Conservation (phyloP, 1,140 invertebrate species). For the Cephus cinctus region DNA sequence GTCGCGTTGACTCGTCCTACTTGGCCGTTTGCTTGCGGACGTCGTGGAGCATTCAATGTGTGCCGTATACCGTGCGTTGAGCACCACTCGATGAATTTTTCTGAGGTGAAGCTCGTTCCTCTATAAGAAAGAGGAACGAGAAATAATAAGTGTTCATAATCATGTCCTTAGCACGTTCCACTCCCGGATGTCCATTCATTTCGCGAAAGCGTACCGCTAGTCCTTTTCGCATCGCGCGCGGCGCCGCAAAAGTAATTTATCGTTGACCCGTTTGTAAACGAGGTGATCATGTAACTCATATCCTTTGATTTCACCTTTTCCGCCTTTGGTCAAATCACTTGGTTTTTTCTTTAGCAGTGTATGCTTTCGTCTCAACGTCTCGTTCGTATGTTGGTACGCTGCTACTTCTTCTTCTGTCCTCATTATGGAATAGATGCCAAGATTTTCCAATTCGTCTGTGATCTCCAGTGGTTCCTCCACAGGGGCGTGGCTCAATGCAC, state of each 20-base stretch:
- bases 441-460: not conserved
- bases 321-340: not conserved
- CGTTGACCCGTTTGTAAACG: conserved; percentile 4
- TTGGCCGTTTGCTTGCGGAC: conserved; percentile 15
- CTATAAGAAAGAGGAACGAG: conserved; percentile 2
- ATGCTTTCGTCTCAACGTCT: not conserved
- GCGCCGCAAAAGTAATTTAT: conserved; percentile 11
- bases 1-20: conserved; percentile 11
- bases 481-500: conserved; percentile 5
- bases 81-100: conserved; percentile 5
- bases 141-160: conserved; percentile 17
- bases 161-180: conserved; percentile 10
- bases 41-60: conserved; percentile 9
- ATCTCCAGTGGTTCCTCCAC: not conserved
- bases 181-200: conserved; percentile 12
- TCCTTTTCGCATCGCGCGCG: conserved; percentile 11
- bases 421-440: not conserved
- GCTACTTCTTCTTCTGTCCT: conserved; percentile 9
- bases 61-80: conserved; percentile 11
- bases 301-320: conserved; percentile 4
- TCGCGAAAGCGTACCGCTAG: conserved; percentile 17
- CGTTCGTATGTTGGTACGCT: conserved; percentile 6
- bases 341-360: conserved; percentile 4
- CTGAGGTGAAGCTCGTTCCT: conserved; percentile 5
- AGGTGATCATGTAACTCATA: conserved; percentile 1